Evolutionary conservation across 1,140 invertebrate genomes (phyloP).

Genomic region (Zophobas morio): DNA sequence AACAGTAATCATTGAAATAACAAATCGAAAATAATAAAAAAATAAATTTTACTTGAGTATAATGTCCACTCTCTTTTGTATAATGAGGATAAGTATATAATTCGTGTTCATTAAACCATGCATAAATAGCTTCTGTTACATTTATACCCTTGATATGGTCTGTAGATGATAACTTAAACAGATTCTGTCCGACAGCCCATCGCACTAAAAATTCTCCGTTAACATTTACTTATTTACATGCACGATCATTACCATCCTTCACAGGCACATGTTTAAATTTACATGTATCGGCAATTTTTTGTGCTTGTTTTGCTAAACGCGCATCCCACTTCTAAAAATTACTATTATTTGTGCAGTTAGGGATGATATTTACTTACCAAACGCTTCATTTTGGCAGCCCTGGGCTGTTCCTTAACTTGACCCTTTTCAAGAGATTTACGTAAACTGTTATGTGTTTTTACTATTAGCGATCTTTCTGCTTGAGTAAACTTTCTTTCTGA

Average conservation of each 20-base stretch:
- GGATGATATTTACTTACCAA: not conserved
- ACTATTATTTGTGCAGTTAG: not conserved
- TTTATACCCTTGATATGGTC: not conserved
- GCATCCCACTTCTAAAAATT: constrained; percentile 53
- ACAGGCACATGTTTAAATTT: constrained; percentile 53
- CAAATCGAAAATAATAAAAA: not conserved
- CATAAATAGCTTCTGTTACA: constrained; percentile 3
- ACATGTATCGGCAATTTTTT: constrained; percentile 57
- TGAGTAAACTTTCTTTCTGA: constrained; percentile 5
- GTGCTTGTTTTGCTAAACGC: constrained; percentile 49
- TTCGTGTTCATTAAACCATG: constrained; percentile 46
- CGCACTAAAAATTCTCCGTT: constrained; percentile 2
- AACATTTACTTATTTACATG: not conserved
- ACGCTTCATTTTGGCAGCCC: constrained; percentile 10
- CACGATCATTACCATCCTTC: constrained; percentile 51
- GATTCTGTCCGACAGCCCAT: constrained; percentile 36
- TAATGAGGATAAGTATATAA: constrained; percentile 42
- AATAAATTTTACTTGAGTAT: constrained; percentile 49
- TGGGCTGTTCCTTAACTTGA: not conserved
- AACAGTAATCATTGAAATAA: too few species aligned
- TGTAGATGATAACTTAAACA: constrained; percentile 24
- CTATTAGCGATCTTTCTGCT: not conserved
- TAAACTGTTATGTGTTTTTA: constrained; percentile 9
- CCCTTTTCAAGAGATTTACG: constrained; percentile 5
- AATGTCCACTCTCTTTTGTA: constrained; percentile 41